These are phyloP conservation scores for Lochmaea crataegi DNA, from an alignment of 2,888 invertebrate species.

Conservation along the genomic window DNA sequence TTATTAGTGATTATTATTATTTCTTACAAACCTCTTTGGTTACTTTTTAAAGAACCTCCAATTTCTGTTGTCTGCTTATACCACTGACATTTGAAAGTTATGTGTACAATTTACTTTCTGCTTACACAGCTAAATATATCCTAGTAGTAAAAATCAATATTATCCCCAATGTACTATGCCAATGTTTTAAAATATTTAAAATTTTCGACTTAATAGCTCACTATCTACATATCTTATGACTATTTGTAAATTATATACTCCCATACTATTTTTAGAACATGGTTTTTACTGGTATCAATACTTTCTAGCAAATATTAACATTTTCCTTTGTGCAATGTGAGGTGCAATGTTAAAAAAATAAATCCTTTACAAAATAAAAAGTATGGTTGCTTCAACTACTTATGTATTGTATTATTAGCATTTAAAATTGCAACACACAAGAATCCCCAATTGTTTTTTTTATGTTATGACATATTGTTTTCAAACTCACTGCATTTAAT, in stretches of 20 bases:
- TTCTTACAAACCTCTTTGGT: too few relatives aligned
- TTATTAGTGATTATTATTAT: too few relatives aligned
- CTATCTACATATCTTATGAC: neutral
- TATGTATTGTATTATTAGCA: neutral
- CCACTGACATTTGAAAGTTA: neutral
- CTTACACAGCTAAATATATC: conserved; percentile 2
- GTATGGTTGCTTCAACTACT: neutral
- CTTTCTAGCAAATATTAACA: too few relatives aligned
- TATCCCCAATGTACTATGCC: neutral
- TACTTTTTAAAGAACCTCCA: neutral
- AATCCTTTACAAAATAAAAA: neutral
- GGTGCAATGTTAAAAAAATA: neutral
- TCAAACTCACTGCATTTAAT: conserved; percentile 14
- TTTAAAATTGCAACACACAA: neutral
- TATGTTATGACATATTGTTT: neutral
- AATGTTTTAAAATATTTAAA: neutral
- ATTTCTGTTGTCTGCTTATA: neutral
- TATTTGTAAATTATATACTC: too few relatives aligned
- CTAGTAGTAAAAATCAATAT: conserved; percentile 1
- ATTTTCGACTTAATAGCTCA: neutral
- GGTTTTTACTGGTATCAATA: too few relatives aligned
- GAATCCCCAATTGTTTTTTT: neutral
- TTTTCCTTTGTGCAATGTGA: neutral
- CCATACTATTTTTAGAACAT: too few relatives aligned
- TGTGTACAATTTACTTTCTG: conserved; percentile 4